Conservation (phyloP, 2,113 vertebrate species). For the Mirza zaza region DNA sequence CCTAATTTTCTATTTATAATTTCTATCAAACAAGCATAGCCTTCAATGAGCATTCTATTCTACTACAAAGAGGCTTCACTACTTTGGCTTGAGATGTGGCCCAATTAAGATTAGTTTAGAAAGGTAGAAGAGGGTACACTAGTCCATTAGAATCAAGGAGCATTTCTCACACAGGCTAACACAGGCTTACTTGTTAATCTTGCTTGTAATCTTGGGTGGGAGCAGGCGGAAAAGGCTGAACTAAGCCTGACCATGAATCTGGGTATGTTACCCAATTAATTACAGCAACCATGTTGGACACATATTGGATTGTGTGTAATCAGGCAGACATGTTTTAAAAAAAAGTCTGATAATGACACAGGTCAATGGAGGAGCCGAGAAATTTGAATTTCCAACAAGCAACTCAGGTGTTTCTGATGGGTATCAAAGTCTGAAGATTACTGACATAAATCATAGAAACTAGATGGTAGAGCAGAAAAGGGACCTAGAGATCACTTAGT, state of each 20-base stretch:
- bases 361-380: not conserved
- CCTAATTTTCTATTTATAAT: not conserved
- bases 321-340: not conserved
- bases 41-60: not conserved
- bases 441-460: not conserved
- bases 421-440: constrained; percentile 33
- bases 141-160: not conserved
- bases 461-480: not conserved
- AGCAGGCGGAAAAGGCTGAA: not conserved
- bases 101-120: not conserved
- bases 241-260: not conserved
- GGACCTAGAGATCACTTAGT: constrained; percentile 28
- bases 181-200: not conserved
- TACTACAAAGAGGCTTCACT: not conserved
- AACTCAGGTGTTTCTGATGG: not conserved
- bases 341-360: constrained; percentile 8
- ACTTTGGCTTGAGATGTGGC: not conserved
- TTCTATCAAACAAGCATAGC: not conserved
- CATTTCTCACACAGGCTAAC: not conserved
- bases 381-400: constrained; percentile 38
- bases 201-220: not conserved
- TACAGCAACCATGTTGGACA: not conserved
- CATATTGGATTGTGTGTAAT: not conserved
- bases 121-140: not conserved
- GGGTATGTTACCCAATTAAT: not conserved